Base-by-base conservation (phyloP, 2,797 vertebrate genomes). In the Gambusia yucatana region DNA sequence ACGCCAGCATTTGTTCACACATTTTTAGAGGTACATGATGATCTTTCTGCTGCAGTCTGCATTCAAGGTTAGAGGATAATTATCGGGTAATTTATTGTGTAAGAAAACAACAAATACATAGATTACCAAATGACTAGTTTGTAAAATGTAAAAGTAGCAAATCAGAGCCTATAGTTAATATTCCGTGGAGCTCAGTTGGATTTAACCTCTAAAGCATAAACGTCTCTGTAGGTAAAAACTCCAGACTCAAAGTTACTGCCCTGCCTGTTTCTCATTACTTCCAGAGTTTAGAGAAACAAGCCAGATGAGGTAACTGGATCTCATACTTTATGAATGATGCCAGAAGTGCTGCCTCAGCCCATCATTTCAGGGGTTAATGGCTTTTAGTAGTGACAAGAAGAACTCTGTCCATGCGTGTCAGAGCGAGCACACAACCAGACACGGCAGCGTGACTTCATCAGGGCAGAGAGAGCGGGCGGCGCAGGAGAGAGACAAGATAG, bases 381-480 rank as follows among this genome's bases (percentile, higher is more conserved):
- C 63, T 89, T 87, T 85, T 77, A 59, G 76, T 69, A 8, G 76
- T 70, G 73, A 9, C 47, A 41, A 52, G 72, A 30, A 41, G 47
- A 80, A 81, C 52, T 57, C 73, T 25, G 28, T 71, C 6, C 73
- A 47, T 78, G 73, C 73, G 1, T 86, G 82, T 55, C 48, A 44
- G 73, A 3, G 63, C 33, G 20, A 79, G 77, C 59, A 55, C 81
- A 70, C 74, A 52, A 30, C 3, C 14, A 57, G 88, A 86, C 4
- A 75, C 70, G 82, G 82, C 41, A 71, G 73, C 75, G 76, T 88
- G 88, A 91, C 85, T 82, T 92, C 89, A 92, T 92, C 86, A 78
- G 25, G 2, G 44, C 65, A 73, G 67, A 72, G 28, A 47, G 47
- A 61, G 16, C 77, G 81, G 84, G 36, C 82, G 89, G 91, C 86